phyloP scores from a whole-genome alignment of 2,113 vertebrate species.

The Morone saxatilis region DNA sequence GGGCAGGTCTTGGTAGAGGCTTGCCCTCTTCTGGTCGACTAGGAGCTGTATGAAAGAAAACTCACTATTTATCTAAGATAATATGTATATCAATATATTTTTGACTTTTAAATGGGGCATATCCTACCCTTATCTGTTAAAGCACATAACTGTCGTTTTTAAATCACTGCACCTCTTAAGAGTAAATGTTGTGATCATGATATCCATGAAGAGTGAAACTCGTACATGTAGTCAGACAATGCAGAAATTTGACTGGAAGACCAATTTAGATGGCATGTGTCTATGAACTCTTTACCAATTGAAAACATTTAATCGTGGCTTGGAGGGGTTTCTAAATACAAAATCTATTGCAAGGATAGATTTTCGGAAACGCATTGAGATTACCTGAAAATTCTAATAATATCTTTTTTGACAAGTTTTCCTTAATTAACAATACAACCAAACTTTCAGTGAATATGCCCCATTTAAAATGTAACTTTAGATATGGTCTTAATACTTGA shows the following conservation, averaged over 20 bases:
- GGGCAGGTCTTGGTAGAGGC: conserved; percentile 78
- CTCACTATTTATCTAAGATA: conserved; percentile 65
- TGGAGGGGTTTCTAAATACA: neutral
- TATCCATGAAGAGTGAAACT: neutral
- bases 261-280: neutral
- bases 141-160: neutral
- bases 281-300: neutral
- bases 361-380: neutral
- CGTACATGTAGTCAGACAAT: neutral
- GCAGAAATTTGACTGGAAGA: neutral
- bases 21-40: conserved; percentile 80
- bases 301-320: neutral
- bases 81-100: conserved; percentile 18
- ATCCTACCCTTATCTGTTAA: neutral
- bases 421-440: conserved; percentile 1
- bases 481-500: conserved; percentile 24
- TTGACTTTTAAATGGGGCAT: conserved; percentile 68
- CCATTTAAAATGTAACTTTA: conserved; percentile 53
- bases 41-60: conserved; percentile 83
- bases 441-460: conserved; percentile 22
- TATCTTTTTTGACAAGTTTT: neutral
- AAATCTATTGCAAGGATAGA: neutral
- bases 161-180: neutral
- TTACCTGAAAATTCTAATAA: neutral
- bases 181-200: neutral